Evolutionary conservation across 1,140 invertebrate species (phyloP).

Genomic region (Catajapyx aquilonaris): DNA sequence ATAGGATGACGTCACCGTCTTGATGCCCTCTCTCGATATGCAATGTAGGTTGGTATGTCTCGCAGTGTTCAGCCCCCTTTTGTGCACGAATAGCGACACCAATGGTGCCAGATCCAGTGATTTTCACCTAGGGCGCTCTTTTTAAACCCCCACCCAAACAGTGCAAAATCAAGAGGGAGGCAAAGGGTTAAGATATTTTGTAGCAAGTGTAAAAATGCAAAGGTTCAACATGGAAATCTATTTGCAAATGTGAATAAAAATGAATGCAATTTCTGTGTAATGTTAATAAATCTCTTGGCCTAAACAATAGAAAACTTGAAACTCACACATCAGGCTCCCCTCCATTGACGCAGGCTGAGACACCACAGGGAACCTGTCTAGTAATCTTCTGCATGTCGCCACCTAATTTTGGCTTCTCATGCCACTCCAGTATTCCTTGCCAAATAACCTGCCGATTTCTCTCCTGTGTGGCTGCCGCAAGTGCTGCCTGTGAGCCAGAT

Average conservation of each 20-base stretch:
- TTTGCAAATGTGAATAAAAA: not conserved
- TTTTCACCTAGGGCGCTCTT: too few relatives aligned
- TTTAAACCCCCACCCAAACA: too few relatives aligned
- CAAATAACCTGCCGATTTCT: constrained; percentile 49
- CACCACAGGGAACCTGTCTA: constrained; percentile 61
- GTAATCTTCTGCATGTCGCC: constrained; percentile 50
- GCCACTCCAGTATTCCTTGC: constrained; percentile 74
- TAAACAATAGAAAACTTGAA: constrained; percentile 8
- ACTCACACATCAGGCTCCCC: constrained; percentile 63
- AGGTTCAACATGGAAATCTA: too few relatives aligned
- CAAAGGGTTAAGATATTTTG: too few relatives aligned
- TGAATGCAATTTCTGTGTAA: constrained; percentile 7
- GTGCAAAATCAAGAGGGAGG: too few relatives aligned
- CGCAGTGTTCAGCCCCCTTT: too few relatives aligned
- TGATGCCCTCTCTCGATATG: too few relatives aligned
- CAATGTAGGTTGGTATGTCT: too few relatives aligned
- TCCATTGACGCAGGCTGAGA: constrained; percentile 51
- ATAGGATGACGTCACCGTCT: too few relatives aligned
- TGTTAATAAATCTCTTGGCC: constrained; percentile 9
- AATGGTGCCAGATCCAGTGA: too few relatives aligned
- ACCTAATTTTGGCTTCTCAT: constrained; percentile 55
- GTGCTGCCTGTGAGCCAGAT: constrained; percentile 12
- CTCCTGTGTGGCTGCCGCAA: not conserved
- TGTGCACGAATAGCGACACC: too few relatives aligned
- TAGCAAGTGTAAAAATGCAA: too few relatives aligned